Evolutionary conservation across 1,140 invertebrate species (phyloP).

Genomic region (Pristionchus pacificus): DNA sequence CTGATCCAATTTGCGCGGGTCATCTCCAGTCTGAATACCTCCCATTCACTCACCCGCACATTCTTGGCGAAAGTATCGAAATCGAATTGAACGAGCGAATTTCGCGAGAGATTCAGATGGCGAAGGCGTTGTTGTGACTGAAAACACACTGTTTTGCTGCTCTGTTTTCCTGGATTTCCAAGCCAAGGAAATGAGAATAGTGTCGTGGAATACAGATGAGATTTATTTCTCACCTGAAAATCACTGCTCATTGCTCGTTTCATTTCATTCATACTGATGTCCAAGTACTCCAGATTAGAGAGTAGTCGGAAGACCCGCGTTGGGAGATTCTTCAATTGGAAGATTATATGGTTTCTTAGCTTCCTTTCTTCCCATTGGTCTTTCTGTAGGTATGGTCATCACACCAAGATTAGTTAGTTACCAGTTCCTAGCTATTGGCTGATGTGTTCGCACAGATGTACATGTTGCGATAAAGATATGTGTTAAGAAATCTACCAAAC

Average conservation of each 20-base stretch:
- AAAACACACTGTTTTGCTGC: background rate
- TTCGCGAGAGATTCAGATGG: background rate
- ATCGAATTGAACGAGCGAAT: background rate
- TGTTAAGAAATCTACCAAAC: background rate
- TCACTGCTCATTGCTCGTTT: background rate
- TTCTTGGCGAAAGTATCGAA: background rate
- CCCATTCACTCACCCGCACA: background rate
- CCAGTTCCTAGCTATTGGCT: no score
- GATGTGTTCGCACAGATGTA: no score
- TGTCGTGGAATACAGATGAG: no score
- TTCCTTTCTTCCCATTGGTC: no score
- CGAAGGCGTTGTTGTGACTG: background rate
- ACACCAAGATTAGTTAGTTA: no score
- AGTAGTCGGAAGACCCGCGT: background rate
- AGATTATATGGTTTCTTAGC: no score
- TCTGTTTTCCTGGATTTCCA: background rate
- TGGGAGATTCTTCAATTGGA: no score
- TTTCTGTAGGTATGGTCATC: no score
- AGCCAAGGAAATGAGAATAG: no score
- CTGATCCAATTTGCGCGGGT: background rate
- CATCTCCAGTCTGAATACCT: no score
- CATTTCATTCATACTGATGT: background rate
- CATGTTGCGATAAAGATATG: no score
- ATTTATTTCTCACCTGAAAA: background rate
- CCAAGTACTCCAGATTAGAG: background rate